phyloP scores from a whole-genome alignment of 92 coral and sea anemone species.

The Phymanthus crucifer region DNA sequence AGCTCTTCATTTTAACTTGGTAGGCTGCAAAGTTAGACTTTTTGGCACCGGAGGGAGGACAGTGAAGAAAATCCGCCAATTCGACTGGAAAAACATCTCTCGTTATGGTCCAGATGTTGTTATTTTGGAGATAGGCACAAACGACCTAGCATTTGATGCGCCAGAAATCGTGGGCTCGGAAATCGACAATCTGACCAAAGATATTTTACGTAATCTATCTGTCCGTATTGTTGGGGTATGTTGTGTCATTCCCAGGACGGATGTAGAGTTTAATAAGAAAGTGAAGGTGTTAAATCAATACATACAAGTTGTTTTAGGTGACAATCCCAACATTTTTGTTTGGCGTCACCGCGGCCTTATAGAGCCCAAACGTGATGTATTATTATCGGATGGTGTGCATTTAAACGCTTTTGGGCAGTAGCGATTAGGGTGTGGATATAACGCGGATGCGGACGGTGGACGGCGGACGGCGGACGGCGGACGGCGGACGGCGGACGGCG shows the following conservation, averaged over 20 bases:
- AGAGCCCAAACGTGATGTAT: too few relatives aligned
- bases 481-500: too few relatives aligned
- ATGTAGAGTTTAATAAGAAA: not conserved
- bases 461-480: too few relatives aligned
- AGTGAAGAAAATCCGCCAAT: not conserved
- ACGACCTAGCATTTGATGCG: not conserved
- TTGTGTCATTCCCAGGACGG: conserved; percentile 3
- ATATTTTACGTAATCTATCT: not conserved
- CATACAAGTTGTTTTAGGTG: not conserved
- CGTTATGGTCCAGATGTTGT: not conserved
- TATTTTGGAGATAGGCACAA: conserved; percentile 20
- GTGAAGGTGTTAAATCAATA: not conserved
- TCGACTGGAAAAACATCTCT: not conserved
- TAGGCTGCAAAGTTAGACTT: not conserved
- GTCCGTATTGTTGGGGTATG: conserved; percentile 16
- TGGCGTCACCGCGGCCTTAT: conserved; percentile 11
- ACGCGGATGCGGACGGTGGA: too few relatives aligned
- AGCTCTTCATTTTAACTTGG: not conserved
- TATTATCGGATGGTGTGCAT: too few relatives aligned
- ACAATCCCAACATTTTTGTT: not conserved
- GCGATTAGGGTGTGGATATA: too few relatives aligned
- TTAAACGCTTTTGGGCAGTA: too few relatives aligned
- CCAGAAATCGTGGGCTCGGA: conserved; percentile 21
- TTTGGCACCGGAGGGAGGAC: conserved; percentile 16
- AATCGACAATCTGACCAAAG: not conserved